Conservation (phyloP, 1,140 invertebrate species). For the Neodiprion fabricii region DNA sequence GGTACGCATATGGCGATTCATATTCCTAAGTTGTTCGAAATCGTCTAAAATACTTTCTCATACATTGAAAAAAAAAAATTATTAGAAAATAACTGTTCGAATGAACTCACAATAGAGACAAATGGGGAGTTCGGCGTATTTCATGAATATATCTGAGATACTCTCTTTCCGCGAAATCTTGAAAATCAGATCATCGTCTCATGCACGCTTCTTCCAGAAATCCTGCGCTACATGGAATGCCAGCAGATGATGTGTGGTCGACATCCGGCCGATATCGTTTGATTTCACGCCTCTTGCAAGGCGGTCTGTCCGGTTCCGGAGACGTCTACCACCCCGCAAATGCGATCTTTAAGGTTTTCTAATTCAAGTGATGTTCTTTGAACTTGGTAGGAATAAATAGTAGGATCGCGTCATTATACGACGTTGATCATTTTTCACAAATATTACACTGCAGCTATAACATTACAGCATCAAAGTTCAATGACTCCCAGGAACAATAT, state of each 20-base stretch:
- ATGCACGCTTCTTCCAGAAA: slow-evolving; percentile 24
- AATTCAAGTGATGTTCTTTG: background rate
- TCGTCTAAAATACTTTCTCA: background rate
- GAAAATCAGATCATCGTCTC: background rate
- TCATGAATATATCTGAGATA: background rate
- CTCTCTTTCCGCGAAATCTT: background rate
- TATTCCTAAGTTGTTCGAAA: background rate
- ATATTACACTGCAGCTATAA: background rate
- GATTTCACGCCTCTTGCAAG: slow-evolving; percentile 42
- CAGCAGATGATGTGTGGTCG: slow-evolving; percentile 34
- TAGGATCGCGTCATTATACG: too few relatives aligned
- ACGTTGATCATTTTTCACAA: background rate
- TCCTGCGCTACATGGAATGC: slow-evolving; percentile 30
- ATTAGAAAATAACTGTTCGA: too few relatives aligned
- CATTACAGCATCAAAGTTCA: background rate
- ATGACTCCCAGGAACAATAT: slow-evolving; percentile 1
- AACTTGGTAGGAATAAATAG: too few relatives aligned
- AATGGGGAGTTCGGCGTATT: too few relatives aligned
- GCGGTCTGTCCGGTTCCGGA: slow-evolving; percentile 49
- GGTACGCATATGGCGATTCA: background rate
- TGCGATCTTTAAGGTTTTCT: slow-evolving; percentile 45
- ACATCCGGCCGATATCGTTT: slow-evolving; percentile 48
- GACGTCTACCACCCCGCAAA: slow-evolving; percentile 50
- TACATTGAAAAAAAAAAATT: background rate
- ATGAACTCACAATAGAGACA: too few relatives aligned